phyloP scores from a whole-genome alignment of 1,140 invertebrate species.

The Andrena cerasifolii region DNA sequence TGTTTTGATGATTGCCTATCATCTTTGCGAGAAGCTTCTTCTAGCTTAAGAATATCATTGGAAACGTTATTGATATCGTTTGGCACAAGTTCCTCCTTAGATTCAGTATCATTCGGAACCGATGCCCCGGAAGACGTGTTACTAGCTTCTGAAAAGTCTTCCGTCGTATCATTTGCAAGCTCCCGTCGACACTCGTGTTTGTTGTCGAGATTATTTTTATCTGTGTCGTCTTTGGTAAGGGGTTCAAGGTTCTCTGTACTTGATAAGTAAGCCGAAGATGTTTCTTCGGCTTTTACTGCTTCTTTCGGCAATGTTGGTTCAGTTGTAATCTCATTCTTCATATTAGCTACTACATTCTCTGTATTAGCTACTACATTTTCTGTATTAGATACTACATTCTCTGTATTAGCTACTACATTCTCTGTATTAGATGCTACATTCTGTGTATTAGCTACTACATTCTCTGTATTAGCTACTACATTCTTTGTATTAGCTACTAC shows the following conservation, averaged over 20 bases:
- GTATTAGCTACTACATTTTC: background rate
- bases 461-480: too few species aligned
- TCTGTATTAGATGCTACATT: too few species aligned
- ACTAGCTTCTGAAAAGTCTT: conserved; percentile 10
- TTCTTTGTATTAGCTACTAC: too few species aligned
- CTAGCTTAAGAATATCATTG: background rate
- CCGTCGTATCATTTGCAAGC: background rate
- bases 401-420: too few species aligned
- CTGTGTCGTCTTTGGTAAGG: conserved; percentile 12
- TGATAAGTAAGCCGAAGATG: background rate
- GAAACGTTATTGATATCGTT: conserved; percentile 30
- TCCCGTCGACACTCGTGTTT: background rate
- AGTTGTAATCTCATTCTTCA: conserved; percentile 1
- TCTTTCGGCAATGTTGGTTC: background rate
- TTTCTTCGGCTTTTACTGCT: conserved; percentile 3
- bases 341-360: background rate
- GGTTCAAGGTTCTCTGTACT: conserved; percentile 11
- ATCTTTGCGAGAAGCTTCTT: conserved; percentile 8
- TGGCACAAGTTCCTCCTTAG: conserved; percentile 5
- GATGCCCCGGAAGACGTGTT: conserved; percentile 35
- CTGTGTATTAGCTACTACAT: too few species aligned
- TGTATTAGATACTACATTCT: too few species aligned
- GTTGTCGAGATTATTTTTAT: background rate
- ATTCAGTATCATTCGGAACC: conserved; percentile 5
- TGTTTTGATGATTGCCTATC: conserved; percentile 12